These are phyloP conservation scores for Bufo bufo DNA, from an alignment of 2,113 vertebrate genomes.

Conservation along the genomic window DNA sequence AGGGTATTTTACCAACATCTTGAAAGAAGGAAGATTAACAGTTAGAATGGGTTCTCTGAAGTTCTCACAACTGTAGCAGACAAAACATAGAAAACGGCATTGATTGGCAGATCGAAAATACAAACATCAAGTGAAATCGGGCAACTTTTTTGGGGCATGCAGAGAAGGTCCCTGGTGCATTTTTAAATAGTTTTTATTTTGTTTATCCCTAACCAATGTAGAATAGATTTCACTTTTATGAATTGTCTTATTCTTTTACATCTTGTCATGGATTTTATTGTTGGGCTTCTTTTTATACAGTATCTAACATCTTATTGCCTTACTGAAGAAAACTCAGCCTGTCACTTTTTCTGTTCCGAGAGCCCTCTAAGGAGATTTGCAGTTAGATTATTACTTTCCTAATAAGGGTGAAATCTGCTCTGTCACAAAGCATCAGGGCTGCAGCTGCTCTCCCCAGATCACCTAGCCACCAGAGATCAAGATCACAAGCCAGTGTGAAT, in stretches of 20 bases:
- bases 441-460: constrained; percentile 36
- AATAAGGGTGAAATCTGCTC: constrained; percentile 44
- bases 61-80: neutral
- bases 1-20: neutral
- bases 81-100: neutral
- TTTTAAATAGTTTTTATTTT: neutral
- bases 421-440: constrained; percentile 18
- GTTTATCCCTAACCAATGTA: neutral
- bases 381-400: constrained; percentile 42
- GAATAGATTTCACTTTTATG: neutral
- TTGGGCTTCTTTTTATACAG: neutral
- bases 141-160: neutral
- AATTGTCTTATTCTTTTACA: neutral
- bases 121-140: neutral
- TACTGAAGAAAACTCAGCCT: neutral
- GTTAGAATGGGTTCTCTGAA: neutral
- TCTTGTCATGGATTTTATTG: neutral
- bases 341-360: neutral
- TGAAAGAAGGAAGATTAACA: neutral
- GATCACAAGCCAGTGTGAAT: constrained; percentile 47
- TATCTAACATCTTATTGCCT: neutral
- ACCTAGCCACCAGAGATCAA: constrained; percentile 36
- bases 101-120: constrained; percentile 2
- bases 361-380: constrained; percentile 28
- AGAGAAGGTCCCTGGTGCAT: neutral